phyloP scores from a whole-genome alignment of 2,797 vertebrate species.

The Scyliorhinus canicula region DNA sequence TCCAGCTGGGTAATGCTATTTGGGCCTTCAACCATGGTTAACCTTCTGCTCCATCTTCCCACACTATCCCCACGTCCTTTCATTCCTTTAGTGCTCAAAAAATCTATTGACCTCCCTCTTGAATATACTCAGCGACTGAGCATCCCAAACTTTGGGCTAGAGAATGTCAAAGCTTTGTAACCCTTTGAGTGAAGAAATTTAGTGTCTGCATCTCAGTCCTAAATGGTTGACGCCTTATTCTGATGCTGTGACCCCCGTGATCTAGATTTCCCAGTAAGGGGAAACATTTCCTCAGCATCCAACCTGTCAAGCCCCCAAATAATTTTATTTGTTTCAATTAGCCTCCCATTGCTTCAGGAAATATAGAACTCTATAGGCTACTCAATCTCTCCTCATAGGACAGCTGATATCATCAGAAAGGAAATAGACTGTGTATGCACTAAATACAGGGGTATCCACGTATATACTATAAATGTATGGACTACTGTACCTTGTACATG shows the following conservation, averaged over 20 bases:
- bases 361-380: not conserved
- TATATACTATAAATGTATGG: not conserved
- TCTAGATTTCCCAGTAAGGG: not conserved
- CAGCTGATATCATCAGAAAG: not conserved
- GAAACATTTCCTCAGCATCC: not conserved
- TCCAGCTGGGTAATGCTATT: not conserved
- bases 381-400: not conserved
- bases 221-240: not conserved
- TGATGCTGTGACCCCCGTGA: not conserved
- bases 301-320: not conserved
- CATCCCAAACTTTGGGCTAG: not conserved
- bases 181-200: not conserved
- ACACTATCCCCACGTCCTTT: not conserved
- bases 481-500: not conserved
- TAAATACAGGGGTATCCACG: not conserved
- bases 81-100: not conserved
- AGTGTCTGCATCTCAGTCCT: not conserved
- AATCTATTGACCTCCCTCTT: not conserved
- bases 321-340: not conserved
- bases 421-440: not conserved
- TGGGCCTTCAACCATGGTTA: not conserved
- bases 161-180: not conserved
- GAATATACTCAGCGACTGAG: not conserved
- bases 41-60: not conserved
- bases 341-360: not conserved